Evolutionary conservation across 2,888 invertebrate genomes (phyloP).

Genomic region (Caenorhabditis zanzibari): DNA sequence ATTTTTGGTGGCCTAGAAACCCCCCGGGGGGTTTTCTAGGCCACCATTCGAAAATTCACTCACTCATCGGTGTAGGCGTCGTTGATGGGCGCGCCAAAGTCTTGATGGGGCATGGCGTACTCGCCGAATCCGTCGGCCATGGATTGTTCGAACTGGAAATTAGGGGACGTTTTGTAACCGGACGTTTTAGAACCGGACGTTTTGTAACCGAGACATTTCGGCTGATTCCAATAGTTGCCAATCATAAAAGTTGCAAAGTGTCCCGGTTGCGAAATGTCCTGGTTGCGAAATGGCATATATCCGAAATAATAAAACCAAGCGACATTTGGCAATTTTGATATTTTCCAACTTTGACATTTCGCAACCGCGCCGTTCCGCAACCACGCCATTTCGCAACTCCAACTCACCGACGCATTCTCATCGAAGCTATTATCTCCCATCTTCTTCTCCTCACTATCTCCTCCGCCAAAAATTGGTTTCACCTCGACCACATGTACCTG

Average conservation of each 20-base stretch:
- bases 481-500: conserved; percentile 81
- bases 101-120: conserved; percentile 69
- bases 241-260: too few relatives aligned
- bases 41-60: background rate
- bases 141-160: conserved; percentile 54
- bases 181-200: background rate
- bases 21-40: background rate
- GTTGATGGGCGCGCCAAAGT: conserved; percentile 54
- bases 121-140: conserved; percentile 75
- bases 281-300: too few relatives aligned
- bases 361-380: too few relatives aligned
- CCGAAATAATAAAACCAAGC: too few relatives aligned
- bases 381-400: background rate
- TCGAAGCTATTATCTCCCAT: conserved; percentile 30
- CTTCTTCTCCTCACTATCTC: conserved; percentile 1
- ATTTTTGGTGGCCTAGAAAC: conserved; percentile 3
- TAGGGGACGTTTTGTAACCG: background rate
- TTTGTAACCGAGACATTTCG: too few relatives aligned
- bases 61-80: conserved; percentile 43
- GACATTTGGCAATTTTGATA: too few relatives aligned
- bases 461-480: conserved; percentile 67
- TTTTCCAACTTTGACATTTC: too few relatives aligned
- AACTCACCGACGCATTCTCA: conserved; percentile 49
- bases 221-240: too few relatives aligned
- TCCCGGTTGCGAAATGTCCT: too few relatives aligned